A percentile compares a stretch with the other conserved stretches of the same genome.
phyloP scores from a whole-genome alignment of 2,797 vertebrate species.

The Graptemys geographica region DNA sequence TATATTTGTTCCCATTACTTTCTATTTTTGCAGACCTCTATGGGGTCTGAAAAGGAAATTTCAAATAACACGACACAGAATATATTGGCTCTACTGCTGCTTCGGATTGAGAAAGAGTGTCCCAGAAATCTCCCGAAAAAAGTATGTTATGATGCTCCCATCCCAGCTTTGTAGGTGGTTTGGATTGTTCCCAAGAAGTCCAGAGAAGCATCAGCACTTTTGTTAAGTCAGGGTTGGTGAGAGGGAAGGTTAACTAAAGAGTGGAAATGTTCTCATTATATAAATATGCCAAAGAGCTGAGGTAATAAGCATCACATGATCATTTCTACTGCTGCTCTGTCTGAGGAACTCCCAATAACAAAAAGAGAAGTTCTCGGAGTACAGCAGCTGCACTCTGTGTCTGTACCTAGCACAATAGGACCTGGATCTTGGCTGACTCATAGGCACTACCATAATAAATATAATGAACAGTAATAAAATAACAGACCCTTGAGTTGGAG shows the following conservation, averaged over 20 bases:
- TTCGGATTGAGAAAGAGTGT: not conserved
- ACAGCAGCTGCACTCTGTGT: not conserved
- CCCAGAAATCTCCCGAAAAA: not conserved
- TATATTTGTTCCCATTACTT: not conserved
- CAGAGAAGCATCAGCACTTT: not conserved
- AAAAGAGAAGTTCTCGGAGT: not conserved
- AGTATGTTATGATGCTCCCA: not conserved
- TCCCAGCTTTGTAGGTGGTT: not conserved
- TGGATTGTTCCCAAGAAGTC: not conserved
- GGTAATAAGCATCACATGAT: accelerated
- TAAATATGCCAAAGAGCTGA: not conserved
- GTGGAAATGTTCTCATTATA: not conserved
- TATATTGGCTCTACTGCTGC: not conserved
- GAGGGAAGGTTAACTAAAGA: accelerated
- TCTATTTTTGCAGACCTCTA: conserved; percentile 2
- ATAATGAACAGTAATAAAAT: not conserved
- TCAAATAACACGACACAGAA: not conserved
- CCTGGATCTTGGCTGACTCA: not conserved
- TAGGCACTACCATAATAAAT: not conserved
- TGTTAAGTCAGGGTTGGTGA: not conserved
- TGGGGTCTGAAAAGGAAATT: not conserved
- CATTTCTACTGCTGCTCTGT: not conserved
- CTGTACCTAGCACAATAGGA: not conserved
- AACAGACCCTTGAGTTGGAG: not conserved
- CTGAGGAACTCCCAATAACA: not conserved